Conservation (phyloP, 2,113 vertebrate genomes). For the Phoenicopterus ruber region DNA sequence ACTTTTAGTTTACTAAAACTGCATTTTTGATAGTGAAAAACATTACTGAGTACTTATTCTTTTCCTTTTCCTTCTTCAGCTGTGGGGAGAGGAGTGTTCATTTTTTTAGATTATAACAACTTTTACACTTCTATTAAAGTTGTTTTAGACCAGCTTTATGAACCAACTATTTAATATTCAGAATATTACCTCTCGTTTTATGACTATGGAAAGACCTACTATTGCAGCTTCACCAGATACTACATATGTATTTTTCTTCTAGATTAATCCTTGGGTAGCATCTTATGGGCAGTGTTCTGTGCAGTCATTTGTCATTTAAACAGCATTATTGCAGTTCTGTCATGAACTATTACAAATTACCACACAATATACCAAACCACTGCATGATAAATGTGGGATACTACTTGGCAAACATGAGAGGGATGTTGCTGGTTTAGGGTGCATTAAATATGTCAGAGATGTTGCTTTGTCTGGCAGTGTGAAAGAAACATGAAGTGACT, state of each 20-base stretch:
- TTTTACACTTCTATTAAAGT: background rate
- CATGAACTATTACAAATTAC: background rate
- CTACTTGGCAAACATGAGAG: background rate
- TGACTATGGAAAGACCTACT: background rate
- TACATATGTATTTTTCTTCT: background rate
- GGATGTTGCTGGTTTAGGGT: background rate
- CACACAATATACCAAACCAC: background rate
- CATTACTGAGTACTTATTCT: background rate
- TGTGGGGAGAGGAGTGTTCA: background rate
- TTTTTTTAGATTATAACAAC: background rate
- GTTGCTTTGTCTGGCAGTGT: background rate
- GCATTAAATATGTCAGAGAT: background rate
- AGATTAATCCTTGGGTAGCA: background rate
- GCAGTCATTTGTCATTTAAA: background rate
- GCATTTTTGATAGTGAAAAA: background rate
- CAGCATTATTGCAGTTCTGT: background rate
- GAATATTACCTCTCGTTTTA: background rate
- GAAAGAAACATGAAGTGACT: background rate
- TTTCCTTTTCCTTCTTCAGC: background rate
- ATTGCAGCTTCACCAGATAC: background rate
- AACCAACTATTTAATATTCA: background rate
- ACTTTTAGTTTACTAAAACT: background rate
- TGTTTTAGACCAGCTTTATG: background rate
- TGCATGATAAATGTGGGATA: background rate
- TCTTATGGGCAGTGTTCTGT: background rate